A percentile compares a stretch with the other conserved stretches of the same genome.
Evolutionary conservation across 2,888 invertebrate genomes (phyloP).

Genomic region (Sthenelais limicola): DNA sequence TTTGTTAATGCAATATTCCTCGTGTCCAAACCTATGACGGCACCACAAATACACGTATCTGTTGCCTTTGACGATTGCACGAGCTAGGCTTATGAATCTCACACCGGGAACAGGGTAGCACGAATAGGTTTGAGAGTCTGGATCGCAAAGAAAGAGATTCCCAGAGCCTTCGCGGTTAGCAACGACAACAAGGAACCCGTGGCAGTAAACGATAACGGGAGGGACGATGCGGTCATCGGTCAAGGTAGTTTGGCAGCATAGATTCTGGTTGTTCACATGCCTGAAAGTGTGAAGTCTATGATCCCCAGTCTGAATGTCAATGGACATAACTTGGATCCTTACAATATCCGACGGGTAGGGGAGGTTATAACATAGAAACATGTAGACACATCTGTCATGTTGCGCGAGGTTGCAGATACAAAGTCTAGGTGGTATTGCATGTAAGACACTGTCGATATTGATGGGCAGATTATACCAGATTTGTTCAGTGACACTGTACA

Average conservation of each 20-base stretch:
- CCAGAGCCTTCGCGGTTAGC: conserved; percentile 69
- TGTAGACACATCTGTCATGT: conserved; percentile 62
- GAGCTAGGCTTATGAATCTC: conserved; percentile 66
- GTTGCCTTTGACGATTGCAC: conserved; percentile 63
- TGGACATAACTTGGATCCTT: conserved; percentile 65
- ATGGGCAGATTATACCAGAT: conserved; percentile 65
- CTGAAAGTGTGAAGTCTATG: conserved; percentile 64
- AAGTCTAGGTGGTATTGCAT: conserved; percentile 65
- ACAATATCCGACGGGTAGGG: conserved; percentile 70
- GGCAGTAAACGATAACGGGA: conserved; percentile 65
- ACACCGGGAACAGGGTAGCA: conserved; percentile 67
- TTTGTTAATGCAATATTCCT: conserved; percentile 69
- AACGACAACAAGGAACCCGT: conserved; percentile 63
- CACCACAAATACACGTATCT: conserved; percentile 66
- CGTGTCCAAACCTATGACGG: conserved; percentile 67
- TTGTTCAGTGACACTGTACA: conserved; percentile 62
- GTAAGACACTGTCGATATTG: conserved; percentile 61
- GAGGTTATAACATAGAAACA: conserved; percentile 67
- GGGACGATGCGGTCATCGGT: conserved; percentile 67
- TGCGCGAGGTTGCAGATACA: conserved; percentile 63
- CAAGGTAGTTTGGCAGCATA: conserved; percentile 67
- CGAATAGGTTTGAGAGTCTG: conserved; percentile 63
- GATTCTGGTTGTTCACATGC: conserved; percentile 63
- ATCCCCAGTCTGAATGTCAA: conserved; percentile 63
- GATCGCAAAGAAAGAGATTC: conserved; percentile 66